These are phyloP conservation scores for Alethe castanea DNA, from an alignment of 2,113 vertebrate genomes.

Conservation along the genomic window DNA sequence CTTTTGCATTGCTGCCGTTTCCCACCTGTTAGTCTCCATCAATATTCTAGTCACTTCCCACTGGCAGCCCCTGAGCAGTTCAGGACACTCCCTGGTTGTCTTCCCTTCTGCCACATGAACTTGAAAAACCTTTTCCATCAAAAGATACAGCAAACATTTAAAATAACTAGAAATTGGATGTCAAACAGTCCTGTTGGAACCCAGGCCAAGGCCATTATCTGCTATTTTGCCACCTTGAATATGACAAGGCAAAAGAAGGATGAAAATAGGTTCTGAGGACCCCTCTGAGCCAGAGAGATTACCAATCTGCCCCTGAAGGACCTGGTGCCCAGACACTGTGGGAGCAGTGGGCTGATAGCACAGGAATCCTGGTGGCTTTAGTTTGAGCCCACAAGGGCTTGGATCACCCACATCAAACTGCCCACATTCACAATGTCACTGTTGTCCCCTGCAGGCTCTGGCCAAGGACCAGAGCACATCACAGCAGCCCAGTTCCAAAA, in stretches of 20 bases:
- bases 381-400: neutral
- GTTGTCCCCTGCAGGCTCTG: neutral
- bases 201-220: neutral
- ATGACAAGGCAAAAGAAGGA: neutral
- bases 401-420: rapidly evolving
- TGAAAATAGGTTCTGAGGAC: neutral
- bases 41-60: neutral
- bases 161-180: neutral
- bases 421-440: neutral
- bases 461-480: neutral
- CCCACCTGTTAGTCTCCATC: neutral
- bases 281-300: neutral
- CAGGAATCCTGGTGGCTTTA: neutral
- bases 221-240: neutral
- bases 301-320: neutral
- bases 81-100: neutral
- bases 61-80: neutral
- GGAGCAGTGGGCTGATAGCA: neutral
- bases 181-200: neutral
- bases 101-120: neutral
- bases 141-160: neutral
- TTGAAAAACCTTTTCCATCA: neutral
- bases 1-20: neutral
- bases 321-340: too few relatives aligned
- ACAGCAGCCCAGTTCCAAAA: neutral